Conservation (phyloP, 2,888 invertebrate species). For the Tribolium freemani region DNA sequence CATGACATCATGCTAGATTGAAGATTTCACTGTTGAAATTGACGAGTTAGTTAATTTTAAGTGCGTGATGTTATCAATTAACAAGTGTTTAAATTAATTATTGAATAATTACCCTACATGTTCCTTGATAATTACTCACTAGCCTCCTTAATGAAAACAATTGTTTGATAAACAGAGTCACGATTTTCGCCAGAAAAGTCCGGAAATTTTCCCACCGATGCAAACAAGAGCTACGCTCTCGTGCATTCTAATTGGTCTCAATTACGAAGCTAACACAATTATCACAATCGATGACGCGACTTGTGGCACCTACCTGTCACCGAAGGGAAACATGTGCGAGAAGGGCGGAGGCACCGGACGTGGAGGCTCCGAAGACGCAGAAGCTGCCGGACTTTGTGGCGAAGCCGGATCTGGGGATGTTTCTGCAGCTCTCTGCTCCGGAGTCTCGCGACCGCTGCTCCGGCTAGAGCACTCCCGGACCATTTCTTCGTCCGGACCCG, state of each 20-base stretch:
- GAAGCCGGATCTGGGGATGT: conserved; percentile 64
- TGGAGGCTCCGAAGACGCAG: conserved; percentile 74
- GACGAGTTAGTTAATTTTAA: conserved; percentile 62
- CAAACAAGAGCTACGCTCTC: conserved; percentile 5
- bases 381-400: conserved; percentile 72
- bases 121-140: conserved; percentile 38
- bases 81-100: conserved; percentile 66
- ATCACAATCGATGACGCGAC: conserved; percentile 23
- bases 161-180: conserved; percentile 47
- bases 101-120: conserved; percentile 57
- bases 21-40: conserved; percentile 58
- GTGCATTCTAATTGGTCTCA: conserved; percentile 19
- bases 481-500: conserved; percentile 61
- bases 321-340: conserved; percentile 77
- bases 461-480: conserved; percentile 63
- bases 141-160: conserved; percentile 44
- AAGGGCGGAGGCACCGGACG: conserved; percentile 74
- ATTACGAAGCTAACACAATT: conserved; percentile 19
- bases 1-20: conserved; percentile 62
- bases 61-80: conserved; percentile 65
- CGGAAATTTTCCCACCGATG: conserved; percentile 22
- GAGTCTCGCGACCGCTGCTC: conserved; percentile 59
- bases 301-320: conserved; percentile 69
- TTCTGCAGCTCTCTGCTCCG: conserved; percentile 58
- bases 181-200: conserved; percentile 12